A percentile compares a stretch with the other conserved stretches of the same genome.
Evolutionary conservation across 2,113 vertebrate genomes (phyloP).

Genomic region (Cochlearius cochlearius): DNA sequence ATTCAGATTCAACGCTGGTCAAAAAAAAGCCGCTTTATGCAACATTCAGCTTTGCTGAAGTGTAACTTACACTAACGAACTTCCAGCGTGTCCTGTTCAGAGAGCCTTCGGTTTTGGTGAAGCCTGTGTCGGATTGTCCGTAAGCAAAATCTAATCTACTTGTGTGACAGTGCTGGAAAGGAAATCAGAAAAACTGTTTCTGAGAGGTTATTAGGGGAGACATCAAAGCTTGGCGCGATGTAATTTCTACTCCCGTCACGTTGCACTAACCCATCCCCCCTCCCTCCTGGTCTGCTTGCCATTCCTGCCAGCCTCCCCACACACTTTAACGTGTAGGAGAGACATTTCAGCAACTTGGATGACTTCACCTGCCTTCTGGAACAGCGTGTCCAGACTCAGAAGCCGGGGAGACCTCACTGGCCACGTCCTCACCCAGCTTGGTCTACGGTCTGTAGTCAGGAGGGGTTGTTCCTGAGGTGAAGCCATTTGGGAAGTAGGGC

Average conservation of each 20-base stretch:
- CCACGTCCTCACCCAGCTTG: neutral
- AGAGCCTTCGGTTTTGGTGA: neutral
- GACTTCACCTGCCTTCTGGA: neutral
- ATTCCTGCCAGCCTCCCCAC: neutral
- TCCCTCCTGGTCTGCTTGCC: neutral
- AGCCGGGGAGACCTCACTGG: neutral
- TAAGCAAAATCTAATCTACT: neutral
- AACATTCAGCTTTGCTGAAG: constrained; percentile 31
- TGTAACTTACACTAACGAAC: neutral
- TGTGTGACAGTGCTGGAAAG: neutral
- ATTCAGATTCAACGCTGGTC: constrained; percentile 33
- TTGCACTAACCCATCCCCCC: neutral
- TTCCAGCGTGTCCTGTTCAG: neutral
- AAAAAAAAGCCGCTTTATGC: neutral
- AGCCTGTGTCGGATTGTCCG: neutral
- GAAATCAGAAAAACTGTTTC: neutral
- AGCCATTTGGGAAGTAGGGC: neutral
- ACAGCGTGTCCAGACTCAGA: neutral
- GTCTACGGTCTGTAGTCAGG: neutral
- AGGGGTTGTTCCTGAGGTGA: neutral
- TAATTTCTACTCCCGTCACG: constrained; percentile 11
- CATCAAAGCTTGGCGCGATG: neutral
- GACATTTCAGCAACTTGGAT: neutral
- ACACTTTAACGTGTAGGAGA: neutral
- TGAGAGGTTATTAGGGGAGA: neutral